A percentile compares a stretch with the other conserved stretches of the same genome.
phyloP scores from a whole-genome alignment of 2,888 invertebrate genomes.

The Drosophila testacea region DNA sequence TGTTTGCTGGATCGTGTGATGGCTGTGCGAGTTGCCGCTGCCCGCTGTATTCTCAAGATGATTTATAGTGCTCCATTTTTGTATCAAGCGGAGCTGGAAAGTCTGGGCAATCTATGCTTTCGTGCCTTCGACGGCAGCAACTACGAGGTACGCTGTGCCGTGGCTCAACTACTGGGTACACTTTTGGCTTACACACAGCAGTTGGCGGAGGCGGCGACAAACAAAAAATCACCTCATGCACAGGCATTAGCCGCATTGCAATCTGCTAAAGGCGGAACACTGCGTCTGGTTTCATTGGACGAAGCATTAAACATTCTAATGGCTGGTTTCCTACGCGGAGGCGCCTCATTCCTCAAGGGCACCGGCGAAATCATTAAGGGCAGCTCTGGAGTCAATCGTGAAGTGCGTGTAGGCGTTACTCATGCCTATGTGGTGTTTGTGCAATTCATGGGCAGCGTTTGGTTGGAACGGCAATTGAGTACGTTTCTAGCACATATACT shows the following conservation, averaged over 20 bases:
- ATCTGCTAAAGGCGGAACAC: slow-evolving; percentile 74
- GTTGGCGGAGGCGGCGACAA: slow-evolving; percentile 86
- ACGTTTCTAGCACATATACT: slow-evolving; percentile 95
- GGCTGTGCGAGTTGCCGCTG: slow-evolving; percentile 96
- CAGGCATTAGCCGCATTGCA: slow-evolving; percentile 58
- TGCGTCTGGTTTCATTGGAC: slow-evolving; percentile 90
- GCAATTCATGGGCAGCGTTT: slow-evolving; percentile 95
- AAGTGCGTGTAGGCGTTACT: slow-evolving; percentile 98
- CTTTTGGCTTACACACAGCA: slow-evolving; percentile 90
- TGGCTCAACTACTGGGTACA: slow-evolving; percentile 96
- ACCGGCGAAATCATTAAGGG: slow-evolving; percentile 98
- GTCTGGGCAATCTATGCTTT: slow-evolving; percentile 95
- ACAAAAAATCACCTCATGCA: slow-evolving; percentile 74
- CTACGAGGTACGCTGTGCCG: slow-evolving; percentile 95
- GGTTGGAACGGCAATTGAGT: slow-evolving; percentile 97
- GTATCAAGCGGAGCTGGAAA: slow-evolving; percentile 96
- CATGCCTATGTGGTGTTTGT: slow-evolving; percentile 98
- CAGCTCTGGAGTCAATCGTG: slow-evolving; percentile 95
- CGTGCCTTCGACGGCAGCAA: slow-evolving; percentile 96
- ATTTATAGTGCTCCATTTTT: slow-evolving; percentile 94
- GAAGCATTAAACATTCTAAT: slow-evolving; percentile 96
- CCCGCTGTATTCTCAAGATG: slow-evolving; percentile 95
- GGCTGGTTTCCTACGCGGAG: slow-evolving; percentile 97
- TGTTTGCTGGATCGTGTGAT: slow-evolving; percentile 96
- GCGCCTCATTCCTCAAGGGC: slow-evolving; percentile 96